Evolutionary conservation across 2,888 invertebrate genomes (phyloP).

Genomic region (Matsumyia berberina): DNA sequence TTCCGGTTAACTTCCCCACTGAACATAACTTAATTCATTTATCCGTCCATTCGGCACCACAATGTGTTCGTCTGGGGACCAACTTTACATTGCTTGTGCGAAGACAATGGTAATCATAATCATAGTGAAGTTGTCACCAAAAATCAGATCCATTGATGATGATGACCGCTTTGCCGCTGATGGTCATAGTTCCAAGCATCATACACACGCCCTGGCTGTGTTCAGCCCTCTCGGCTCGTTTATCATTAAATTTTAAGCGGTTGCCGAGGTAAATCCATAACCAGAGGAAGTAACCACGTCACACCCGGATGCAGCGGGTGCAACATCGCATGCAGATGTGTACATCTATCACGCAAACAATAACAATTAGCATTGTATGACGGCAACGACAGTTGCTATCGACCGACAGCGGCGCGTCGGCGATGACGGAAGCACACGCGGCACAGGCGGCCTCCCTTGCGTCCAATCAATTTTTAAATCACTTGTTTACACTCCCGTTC

Average conservation of each 20-base stretch:
- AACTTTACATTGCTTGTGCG: conserved; percentile 41
- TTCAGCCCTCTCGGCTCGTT: conserved; percentile 6
- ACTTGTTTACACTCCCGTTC: conserved; percentile 69
- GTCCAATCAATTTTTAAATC: conserved; percentile 72
- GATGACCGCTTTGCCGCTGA: conserved; percentile 27
- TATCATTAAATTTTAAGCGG: conserved; percentile 34
- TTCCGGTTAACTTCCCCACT: conserved; percentile 59
- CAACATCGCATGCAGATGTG: conserved; percentile 29
- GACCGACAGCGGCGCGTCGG: conserved; percentile 25
- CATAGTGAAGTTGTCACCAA: conserved; percentile 28
- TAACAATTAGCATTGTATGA: conserved; percentile 69
- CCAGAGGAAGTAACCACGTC: conserved; percentile 26
- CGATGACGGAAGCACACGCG: conserved; percentile 35
- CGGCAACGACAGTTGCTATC: conserved; percentile 47
- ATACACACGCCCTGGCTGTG: conserved; percentile 9
- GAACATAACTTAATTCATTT: conserved; percentile 43
- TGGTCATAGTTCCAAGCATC: conserved; percentile 26
- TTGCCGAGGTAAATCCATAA: conserved; percentile 5
- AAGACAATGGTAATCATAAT: conserved; percentile 46
- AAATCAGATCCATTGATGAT: conserved; percentile 29
- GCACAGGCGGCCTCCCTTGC: conserved; percentile 43
- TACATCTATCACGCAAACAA: conserved; percentile 69
- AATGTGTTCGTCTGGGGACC: conserved; percentile 12
- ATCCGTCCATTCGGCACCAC: conserved; percentile 23
- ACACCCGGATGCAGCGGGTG: conserved; percentile 68